These are phyloP conservation scores for Seira musarum DNA, from an alignment of 2,888 invertebrate genomes.

Conservation along the genomic window DNA sequence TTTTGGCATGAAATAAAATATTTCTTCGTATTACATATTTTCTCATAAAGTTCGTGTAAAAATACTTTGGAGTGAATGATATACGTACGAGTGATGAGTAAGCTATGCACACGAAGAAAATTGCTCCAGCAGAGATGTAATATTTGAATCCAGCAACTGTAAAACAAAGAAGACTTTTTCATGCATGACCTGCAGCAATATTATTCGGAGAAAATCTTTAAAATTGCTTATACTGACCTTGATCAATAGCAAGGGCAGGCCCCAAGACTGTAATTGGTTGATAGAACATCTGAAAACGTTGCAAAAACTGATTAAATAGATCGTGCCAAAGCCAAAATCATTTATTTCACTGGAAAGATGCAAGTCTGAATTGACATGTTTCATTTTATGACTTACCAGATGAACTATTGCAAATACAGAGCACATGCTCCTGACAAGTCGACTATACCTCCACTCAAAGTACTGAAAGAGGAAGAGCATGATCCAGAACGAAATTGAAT, in stretches of 20 bases:
- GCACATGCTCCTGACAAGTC: constrained; percentile 46
- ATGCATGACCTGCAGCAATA: not conserved
- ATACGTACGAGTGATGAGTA: constrained; percentile 59
- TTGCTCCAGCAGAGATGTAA: constrained; percentile 57
- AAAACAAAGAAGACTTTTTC: not conserved
- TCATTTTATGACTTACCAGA: constrained; percentile 49
- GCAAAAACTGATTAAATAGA: not conserved
- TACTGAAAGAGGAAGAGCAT: no score
- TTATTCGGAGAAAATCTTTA: no score
- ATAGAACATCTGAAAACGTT: constrained; percentile 53
- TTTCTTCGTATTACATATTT: no score
- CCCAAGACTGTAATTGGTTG: constrained; percentile 60
- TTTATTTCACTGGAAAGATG: not conserved
- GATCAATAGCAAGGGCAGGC: constrained; percentile 61
- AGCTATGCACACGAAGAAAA: constrained; percentile 64
- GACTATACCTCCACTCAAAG: constrained; percentile 53
- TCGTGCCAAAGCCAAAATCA: not conserved
- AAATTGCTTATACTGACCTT: constrained; percentile 42
- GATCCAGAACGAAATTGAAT: not conserved
- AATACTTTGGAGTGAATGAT: no score
- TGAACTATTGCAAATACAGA: constrained; percentile 58
- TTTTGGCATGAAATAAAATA: not conserved
- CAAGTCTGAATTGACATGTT: not conserved
- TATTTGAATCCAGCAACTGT: constrained; percentile 62
- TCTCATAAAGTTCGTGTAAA: no score